Base-by-base conservation (phyloP, 2,888 invertebrate species). In the Drepana falcataria region DNA sequence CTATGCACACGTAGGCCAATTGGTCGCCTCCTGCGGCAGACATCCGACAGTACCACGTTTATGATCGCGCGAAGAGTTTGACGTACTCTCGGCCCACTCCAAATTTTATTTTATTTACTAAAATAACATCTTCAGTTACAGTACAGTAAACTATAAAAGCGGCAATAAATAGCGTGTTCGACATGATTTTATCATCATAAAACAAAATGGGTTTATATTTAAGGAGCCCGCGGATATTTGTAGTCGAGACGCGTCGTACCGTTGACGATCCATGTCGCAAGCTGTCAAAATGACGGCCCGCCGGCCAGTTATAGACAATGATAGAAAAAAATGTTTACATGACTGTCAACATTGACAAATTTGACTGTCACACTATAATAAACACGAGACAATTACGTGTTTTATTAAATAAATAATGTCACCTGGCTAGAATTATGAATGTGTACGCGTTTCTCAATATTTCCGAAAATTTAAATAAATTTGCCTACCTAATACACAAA, bases 111-210 rank as follows among this genome's bases (percentile, higher is more conserved):
- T 79, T 85, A 84, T 87, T 87, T 85, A 81, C 79, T 79, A 68
- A 79, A 81, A 81, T 75, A 87, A 86, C 83, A 87, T 79, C 73
- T 82, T 76, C 75, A 72, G 74, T 77, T 77, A 74, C 76, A 75
- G 71, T 75, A 70, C 66, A n/a, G n/a, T n/a, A 77, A 79, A 75
- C 78, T 68, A 76, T 79, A 75, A 77, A 69, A 72, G 71, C 62
- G 61, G 65, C 67, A 66, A 78, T 85, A 81, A 83, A 85, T 80
- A 81, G 79, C 65, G 67, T 63, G 71, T 77, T 75, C 70, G 77
- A 69, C 69, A 67, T 76, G 71, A 65, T 60, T 77, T 75, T 73
- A 73, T 76, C 72, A 71, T 75, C 66, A 69, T 78, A 71, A 79
- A 81, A 75, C 56, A 73, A 73, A 76, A 78, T 77, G 69, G 53